These are phyloP conservation scores for Garra rufa DNA, from an alignment of 2,113 vertebrate genomes.

Conservation along the genomic window DNA sequence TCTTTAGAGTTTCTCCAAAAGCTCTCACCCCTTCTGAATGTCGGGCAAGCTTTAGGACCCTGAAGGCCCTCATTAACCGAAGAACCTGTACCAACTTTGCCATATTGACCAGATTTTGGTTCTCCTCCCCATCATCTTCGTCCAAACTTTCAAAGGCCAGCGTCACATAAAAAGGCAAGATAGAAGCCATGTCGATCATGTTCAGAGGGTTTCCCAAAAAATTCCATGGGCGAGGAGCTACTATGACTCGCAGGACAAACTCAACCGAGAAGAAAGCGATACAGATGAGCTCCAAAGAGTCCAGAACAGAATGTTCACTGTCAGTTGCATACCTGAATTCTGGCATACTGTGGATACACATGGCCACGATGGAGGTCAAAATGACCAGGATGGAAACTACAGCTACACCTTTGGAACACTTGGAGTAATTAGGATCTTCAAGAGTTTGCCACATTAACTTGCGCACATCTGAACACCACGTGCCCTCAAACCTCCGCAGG, in stretches of 20 bases:
- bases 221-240: constrained; percentile 84
- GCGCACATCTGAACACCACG: constrained; percentile 82
- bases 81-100: constrained; percentile 95
- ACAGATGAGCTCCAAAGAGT: constrained; percentile 84
- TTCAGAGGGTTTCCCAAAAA: constrained; percentile 90
- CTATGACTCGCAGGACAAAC: constrained; percentile 82
- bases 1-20: constrained; percentile 86
- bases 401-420: constrained; percentile 86
- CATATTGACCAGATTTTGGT: constrained; percentile 88
- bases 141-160: constrained; percentile 76
- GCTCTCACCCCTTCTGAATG: constrained; percentile 91
- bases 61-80: constrained; percentile 90
- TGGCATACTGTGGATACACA: constrained; percentile 95
- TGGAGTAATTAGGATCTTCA: constrained; percentile 88
- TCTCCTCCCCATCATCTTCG: constrained; percentile 79
- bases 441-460: constrained; percentile 88
- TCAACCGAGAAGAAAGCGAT: constrained; percentile 91
- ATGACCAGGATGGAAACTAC: constrained; percentile 85
- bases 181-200: constrained; percentile 89
- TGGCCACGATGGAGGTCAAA: constrained; percentile 87
- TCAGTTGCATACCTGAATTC: constrained; percentile 83
- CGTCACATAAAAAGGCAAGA: constrained; percentile 90
- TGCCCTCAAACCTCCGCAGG: constrained; percentile 83
- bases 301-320: constrained; percentile 82
- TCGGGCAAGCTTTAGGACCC: constrained; percentile 91